Base-by-base conservation (phyloP, 2,113 vertebrate species). In the Rutilus rutilus region DNA sequence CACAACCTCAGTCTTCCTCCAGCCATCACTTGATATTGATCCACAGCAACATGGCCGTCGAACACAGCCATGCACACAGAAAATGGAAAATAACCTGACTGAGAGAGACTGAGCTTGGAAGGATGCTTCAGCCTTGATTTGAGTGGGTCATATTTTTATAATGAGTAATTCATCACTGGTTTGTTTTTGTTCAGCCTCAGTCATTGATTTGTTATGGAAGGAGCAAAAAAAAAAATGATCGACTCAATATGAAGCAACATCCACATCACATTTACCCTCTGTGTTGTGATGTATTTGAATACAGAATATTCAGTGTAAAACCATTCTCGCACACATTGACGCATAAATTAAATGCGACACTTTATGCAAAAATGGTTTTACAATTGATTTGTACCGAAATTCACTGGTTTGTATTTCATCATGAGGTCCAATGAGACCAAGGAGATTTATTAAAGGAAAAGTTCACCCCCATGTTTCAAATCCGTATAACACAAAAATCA, bases 1-100 rank as follows among this genome's bases (percentile, higher is more conserved):
- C 33, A 54, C 79, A 59, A 2, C 60, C 52, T 54, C 39, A 69
- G 73, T 76, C 59, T 42, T 75, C 39, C 27, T 82, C 60, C 59
- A 59, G 76, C 50, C 62, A 78, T 78, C 45, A 78, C 64, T 73
- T 86, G 52, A 12, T 60, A 80, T 86, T 73, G 84, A 85, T 86
- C 77, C 64, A 59, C 50, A 60, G 50, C 84, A 86, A 76, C 78
- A 65, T 82, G 85, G 78, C 85, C 10, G 47, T 81, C 42, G 27
- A 81, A 59, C 69, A 85, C 42, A 78, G 17, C 6, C 84, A 67
- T 21, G n/a, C 50, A 67, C 75, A 27, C 27, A 54, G 62, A 47
- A 76, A 23, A 50, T 21, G 81, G 74, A 50, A 85, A 33, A 85
- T 36, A 52, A 12, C 65, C 47, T 73, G 50, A 83, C 21, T 21